Conservation (phyloP, 2,113 vertebrate genomes). For the Oreocharis arfaki region DNA sequence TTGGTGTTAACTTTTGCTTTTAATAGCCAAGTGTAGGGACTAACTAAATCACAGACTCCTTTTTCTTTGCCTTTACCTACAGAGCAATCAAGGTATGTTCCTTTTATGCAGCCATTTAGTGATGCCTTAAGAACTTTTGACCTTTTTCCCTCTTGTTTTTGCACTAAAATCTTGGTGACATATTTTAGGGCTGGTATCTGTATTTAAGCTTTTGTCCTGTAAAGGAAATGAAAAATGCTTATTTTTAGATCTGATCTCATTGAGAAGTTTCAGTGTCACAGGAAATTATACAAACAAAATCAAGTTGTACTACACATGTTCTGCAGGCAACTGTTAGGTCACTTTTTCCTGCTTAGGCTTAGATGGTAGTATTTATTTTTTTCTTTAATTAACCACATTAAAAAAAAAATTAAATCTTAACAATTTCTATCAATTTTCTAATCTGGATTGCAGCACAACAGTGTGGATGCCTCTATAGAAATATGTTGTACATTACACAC, state of each 20-base stretch:
- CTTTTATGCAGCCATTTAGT: not conserved
- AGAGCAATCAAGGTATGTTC: not conserved
- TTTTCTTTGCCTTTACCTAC: not conserved
- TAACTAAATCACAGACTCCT: not conserved
- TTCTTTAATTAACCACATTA: not conserved
- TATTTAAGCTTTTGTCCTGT: not conserved
- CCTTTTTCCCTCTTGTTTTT: not conserved
- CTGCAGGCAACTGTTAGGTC: not conserved
- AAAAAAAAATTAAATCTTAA: not conserved
- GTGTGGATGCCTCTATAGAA: not conserved
- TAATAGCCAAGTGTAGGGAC: not conserved
- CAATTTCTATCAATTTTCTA: not conserved
- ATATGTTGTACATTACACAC: not conserved
- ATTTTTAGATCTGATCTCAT: slow-evolving; percentile 44
- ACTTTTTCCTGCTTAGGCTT: not conserved
- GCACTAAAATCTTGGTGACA: not conserved
- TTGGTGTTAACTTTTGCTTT: not conserved
- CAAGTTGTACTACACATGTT: not conserved
- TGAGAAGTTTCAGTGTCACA: slow-evolving; percentile 18
- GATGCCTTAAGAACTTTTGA: not conserved
- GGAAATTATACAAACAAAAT: slow-evolving; percentile 45
- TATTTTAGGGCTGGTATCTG: not conserved
- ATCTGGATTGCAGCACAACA: not conserved
- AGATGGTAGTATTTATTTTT: not conserved
- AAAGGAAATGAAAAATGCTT: slow-evolving; percentile 41